Evolutionary conservation across 2,888 invertebrate species (phyloP), one percentile per base, ranked within the genome.

Genomic region (Drosophila seclusa): DNA sequence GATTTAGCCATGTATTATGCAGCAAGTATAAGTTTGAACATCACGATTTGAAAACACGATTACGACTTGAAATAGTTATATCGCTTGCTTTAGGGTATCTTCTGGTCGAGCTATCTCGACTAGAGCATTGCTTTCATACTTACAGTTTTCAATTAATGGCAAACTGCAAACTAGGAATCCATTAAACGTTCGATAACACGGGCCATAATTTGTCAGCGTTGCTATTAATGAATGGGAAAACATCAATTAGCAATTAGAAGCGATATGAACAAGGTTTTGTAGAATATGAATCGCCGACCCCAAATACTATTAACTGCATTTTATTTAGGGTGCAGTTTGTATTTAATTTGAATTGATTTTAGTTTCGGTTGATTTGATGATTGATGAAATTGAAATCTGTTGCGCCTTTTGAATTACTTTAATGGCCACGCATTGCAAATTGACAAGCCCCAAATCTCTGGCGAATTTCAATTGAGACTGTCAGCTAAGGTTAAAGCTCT

Each of bases 241-340:
- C 79, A 84, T 87, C 81, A 84, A 87, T 87, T 84, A 84, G 73
- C 83, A 78, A 87, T 87, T 84, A 83, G 75, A 78, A 55, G 66
- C 71, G 78, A 65, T 72, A 69, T 42, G 70, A 77, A 68, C 80
- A 83, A 82, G 80, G 84, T 80, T 86, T 64, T 68, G 53, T 69
- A 78, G 66, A 71, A 68, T 75, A 29, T 40, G 54, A 57, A 36
- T 52, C 21, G 13, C 18, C 29, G 49, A 63, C 59, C 57, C 29
- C 40, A 63, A 65, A 60, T 49, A 81, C 59, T 61, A 36, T 72
- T 68, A 53, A 42, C 66, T 76, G 86, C 88, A 77, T 54, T 82
- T 61, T 52, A 21, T 59, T 57, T 63, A 62, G 73, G 78, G 82
- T 78, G 82, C 78, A 78, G 78, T 81, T 64, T 64, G 32, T 24